phyloP scores from a whole-genome alignment of 2,113 vertebrate species.

The Thymallus thymallus region DNA sequence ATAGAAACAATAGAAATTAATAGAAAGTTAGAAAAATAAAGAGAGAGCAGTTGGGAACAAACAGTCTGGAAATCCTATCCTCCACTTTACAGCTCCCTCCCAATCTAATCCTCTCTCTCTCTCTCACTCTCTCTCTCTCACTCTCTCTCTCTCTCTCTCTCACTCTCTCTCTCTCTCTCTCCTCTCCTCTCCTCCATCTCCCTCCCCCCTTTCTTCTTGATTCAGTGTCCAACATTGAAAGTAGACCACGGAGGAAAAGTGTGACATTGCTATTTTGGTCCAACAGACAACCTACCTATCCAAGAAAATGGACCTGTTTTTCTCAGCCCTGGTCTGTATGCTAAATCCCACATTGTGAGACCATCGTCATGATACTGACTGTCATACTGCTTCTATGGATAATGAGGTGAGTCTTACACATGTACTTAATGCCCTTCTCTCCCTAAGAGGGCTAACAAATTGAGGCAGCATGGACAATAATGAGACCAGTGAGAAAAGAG shows the following conservation, averaged over 20 bases:
- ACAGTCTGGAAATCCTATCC: constrained; percentile 33
- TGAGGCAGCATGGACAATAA: constrained; percentile 30
- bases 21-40: constrained; percentile 7
- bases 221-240: constrained; percentile 34
- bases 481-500: constrained; percentile 10
- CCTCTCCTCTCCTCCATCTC: constrained; percentile 26
- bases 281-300: constrained; percentile 53
- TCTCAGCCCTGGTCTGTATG: background rate
- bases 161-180: constrained; percentile 3
- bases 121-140: constrained; percentile 13
- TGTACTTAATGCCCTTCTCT: background rate
- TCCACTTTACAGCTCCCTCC: constrained; percentile 40
- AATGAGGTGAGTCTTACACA: background rate
- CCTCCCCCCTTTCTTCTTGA: constrained; percentile 3
- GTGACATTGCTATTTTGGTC: constrained; percentile 64
- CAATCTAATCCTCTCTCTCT: constrained; percentile 3
- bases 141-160: constrained; percentile 29
- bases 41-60: constrained; percentile 36
- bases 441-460: background rate
- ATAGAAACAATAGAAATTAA: background rate
- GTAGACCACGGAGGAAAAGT: constrained; percentile 54
- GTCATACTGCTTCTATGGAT: no score
- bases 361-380: background rate
- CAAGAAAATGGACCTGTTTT: constrained; percentile 24
- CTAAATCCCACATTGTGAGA: constrained; percentile 14